Evolutionary conservation across 2,888 invertebrate genomes (phyloP).

Genomic region (Sphaeridia pumilis): DNA sequence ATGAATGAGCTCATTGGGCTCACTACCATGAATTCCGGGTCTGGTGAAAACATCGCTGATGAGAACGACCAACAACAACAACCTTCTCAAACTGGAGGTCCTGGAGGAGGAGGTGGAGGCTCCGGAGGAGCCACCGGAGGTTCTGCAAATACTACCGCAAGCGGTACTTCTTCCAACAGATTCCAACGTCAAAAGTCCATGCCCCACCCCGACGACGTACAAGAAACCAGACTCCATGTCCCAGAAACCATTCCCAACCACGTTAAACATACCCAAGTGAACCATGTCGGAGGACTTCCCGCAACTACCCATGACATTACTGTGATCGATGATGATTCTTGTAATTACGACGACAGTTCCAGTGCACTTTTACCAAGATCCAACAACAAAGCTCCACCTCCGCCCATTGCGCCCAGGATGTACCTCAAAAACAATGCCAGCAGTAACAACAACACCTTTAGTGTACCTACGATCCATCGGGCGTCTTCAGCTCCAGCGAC

Average conservation of each 20-base stretch:
- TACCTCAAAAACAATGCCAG: constrained; percentile 11
- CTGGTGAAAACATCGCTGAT: constrained; percentile 14
- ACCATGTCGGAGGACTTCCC: background rate
- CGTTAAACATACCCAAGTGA: background rate
- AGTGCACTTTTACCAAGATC: constrained; percentile 18
- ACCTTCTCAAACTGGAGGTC: constrained; percentile 16
- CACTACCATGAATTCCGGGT: constrained; percentile 25
- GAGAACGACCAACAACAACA: background rate
- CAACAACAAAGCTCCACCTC: background rate
- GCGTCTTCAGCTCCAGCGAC: background rate
- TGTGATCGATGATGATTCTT: constrained; percentile 27
- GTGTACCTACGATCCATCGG: background rate
- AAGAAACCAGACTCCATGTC: background rate
- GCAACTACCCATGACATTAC: background rate
- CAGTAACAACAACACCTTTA: constrained; percentile 33
- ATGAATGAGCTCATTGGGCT: constrained; percentile 35
- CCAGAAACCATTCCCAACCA: background rate
- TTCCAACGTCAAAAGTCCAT: background rate
- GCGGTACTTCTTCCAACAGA: background rate
- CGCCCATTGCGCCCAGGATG: background rate
- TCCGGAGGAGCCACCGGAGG: background rate
- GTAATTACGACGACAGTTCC: constrained; percentile 25
- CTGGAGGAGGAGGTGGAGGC: background rate
- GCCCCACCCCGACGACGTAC: background rate
- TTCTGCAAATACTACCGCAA: background rate